phyloP scores from a whole-genome alignment of 2,113 vertebrate species.

The Grammomys dolichurus region DNA sequence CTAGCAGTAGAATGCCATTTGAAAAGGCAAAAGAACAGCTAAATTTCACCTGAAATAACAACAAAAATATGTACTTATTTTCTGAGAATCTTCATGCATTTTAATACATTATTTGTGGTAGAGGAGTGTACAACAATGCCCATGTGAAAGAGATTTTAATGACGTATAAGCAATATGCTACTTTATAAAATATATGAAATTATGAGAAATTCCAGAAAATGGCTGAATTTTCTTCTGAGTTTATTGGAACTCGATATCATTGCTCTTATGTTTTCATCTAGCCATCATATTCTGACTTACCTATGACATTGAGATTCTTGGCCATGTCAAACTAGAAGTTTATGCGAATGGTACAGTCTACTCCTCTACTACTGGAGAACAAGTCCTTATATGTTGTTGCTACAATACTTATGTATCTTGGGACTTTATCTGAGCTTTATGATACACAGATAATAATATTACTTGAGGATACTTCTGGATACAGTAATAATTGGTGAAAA shows the following conservation, averaged over 20 bases:
- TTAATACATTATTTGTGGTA: neutral
- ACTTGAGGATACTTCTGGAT: neutral
- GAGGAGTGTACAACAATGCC: neutral
- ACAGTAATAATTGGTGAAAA: neutral
- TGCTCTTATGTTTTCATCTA: neutral
- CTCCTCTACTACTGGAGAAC: neutral
- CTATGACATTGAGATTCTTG: neutral
- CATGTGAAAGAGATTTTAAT: neutral
- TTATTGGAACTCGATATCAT: neutral
- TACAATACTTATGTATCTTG: neutral
- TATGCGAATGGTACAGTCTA: accelerated
- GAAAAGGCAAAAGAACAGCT: neutral
- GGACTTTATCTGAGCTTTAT: no score
- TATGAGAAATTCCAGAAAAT: neutral
- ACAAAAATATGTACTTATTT: neutral
- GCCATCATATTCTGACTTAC: neutral
- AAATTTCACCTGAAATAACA: neutral
- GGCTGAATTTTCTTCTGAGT: neutral
- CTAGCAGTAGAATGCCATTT: neutral
- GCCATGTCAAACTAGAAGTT: no score
- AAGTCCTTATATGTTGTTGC: neutral
- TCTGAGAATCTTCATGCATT: neutral
- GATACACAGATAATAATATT: neutral
- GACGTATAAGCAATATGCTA: neutral
- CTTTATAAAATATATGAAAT: neutral